Conservation (phyloP, 1,140 invertebrate species). For the Drosophila chauvacae region DNA sequence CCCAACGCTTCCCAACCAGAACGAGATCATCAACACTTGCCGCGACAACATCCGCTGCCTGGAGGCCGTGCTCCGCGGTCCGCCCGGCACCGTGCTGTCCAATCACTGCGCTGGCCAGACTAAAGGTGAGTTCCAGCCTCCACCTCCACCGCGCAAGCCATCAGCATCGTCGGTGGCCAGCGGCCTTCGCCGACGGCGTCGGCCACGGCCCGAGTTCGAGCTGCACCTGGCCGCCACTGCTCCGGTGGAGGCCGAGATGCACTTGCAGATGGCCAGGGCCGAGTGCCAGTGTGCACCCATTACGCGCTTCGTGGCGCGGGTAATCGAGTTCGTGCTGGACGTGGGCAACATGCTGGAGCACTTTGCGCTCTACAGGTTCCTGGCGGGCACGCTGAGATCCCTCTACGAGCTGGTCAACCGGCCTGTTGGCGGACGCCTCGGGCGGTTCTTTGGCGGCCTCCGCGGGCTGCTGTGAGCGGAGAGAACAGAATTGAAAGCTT, state of each 20-base stretch:
- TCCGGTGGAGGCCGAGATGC: constrained; percentile 1
- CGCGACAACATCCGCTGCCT: constrained; percentile 90
- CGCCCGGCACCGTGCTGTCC: constrained; percentile 78
- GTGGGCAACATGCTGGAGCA: constrained; percentile 75
- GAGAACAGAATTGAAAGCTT: constrained; percentile 40
- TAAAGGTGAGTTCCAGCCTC: constrained; percentile 82
- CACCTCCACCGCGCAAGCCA: constrained; percentile 21
- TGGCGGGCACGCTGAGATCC: constrained; percentile 71
- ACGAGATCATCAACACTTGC: constrained; percentile 90
- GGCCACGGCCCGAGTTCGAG: neutral
- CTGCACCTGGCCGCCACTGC: neutral
- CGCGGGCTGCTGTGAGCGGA: constrained; percentile 58
- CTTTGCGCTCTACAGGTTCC: constrained; percentile 77
- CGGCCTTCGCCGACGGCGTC: constrained; percentile 19
- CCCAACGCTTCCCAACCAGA: constrained; percentile 85
- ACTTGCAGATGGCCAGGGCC: constrained; percentile 13
- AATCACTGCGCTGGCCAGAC: constrained; percentile 74
- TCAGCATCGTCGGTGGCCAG: constrained; percentile 33
- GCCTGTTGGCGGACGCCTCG: constrained; percentile 60
- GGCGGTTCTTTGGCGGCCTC: constrained; percentile 65
- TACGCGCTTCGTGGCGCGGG: constrained; percentile 79
- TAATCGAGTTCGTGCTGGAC: constrained; percentile 78
- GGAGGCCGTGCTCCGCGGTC: constrained; percentile 86
- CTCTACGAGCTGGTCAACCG: constrained; percentile 74
- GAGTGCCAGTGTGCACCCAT: constrained; percentile 83